phyloP scores from a whole-genome alignment of 2,113 vertebrate species.

The Tauraco erythrolophus region DNA sequence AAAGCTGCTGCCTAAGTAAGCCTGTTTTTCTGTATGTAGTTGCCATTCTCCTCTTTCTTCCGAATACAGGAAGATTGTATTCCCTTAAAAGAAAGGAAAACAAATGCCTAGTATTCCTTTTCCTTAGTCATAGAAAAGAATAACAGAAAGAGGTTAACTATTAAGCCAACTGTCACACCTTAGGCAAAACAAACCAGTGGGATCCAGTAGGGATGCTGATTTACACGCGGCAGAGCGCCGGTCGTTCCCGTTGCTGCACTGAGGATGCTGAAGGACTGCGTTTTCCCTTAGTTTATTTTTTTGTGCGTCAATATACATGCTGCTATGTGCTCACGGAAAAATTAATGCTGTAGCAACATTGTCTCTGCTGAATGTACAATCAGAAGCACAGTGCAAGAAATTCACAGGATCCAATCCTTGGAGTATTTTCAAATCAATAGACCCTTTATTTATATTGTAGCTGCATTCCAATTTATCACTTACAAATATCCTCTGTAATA shows the following conservation, averaged over 20 bases:
- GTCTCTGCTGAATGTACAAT: conserved; percentile 10
- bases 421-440: neutral
- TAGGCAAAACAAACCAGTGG: neutral
- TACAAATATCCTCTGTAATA: conserved; percentile 40
- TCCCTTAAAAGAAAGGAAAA: neutral
- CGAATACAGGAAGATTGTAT: neutral
- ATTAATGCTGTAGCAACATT: conserved; percentile 2
- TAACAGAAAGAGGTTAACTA: neutral
- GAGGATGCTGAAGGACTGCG: neutral
- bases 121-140: neutral
- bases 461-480: conserved; percentile 44
- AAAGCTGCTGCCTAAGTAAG: neutral
- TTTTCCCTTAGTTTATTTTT: neutral
- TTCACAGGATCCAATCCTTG: neutral
- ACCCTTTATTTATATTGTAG: conserved; percentile 26
- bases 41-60: neutral
- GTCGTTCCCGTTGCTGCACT: neutral
- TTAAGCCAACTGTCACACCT: neutral
- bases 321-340: neutral
- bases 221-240: neutral
- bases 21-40: neutral
- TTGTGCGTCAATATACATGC: neutral
- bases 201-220: neutral
- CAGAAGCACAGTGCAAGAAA: neutral
- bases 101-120: neutral